A percentile compares a stretch with the other conserved stretches of the same genome.
Evolutionary conservation across 1,140 invertebrate species (phyloP).

Genomic region (Scaptomyza graminum): DNA sequence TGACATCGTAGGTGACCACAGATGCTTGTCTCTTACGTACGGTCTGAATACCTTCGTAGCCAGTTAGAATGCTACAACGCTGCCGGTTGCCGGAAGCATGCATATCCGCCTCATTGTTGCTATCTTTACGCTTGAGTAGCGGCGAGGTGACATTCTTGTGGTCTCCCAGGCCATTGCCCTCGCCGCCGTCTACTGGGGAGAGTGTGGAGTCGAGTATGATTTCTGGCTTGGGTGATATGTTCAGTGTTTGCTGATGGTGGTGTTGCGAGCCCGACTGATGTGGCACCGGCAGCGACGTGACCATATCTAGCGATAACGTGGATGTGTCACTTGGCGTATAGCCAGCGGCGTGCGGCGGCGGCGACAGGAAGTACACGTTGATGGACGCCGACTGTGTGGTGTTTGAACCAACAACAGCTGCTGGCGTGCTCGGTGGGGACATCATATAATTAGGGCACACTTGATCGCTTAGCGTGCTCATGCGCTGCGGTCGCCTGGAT

Average conservation of each 20-base stretch:
- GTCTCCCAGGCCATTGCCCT: slow-evolving; percentile 42
- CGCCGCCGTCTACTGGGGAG: slow-evolving; percentile 65
- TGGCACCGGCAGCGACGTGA: slow-evolving; percentile 70
- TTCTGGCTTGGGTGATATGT: slow-evolving; percentile 81
- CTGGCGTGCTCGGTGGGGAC: slow-evolving; percentile 81
- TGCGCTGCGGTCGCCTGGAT: slow-evolving; percentile 55
- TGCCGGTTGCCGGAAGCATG: slow-evolving; percentile 64
- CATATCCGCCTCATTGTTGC: slow-evolving; percentile 59
- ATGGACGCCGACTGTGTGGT: slow-evolving; percentile 62
- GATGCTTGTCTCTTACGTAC: slow-evolving; percentile 80
- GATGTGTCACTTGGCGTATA: slow-evolving; percentile 74
- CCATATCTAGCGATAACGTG: slow-evolving; percentile 77
- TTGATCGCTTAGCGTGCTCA: slow-evolving; percentile 82
- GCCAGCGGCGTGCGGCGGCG: slow-evolving; percentile 69
- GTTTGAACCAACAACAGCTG: slow-evolving; percentile 24
- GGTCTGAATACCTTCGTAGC: slow-evolving; percentile 74
- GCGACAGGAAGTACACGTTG: slow-evolving; percentile 82
- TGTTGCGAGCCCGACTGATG: slow-evolving; percentile 16
- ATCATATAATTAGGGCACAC: slow-evolving; percentile 76
- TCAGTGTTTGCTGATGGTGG: slow-evolving; percentile 29
- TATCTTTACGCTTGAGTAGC: slow-evolving; percentile 74
- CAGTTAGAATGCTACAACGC: slow-evolving; percentile 68
- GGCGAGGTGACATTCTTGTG: slow-evolving; percentile 76
- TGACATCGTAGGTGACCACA: slow-evolving; percentile 83
- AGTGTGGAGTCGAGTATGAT: slow-evolving; percentile 83